Percentiles rank a stretch among this genome's conserved stretches.
Evolutionary conservation across 2,888 invertebrate species (phyloP).

Genomic region (Heliconius hortense): DNA sequence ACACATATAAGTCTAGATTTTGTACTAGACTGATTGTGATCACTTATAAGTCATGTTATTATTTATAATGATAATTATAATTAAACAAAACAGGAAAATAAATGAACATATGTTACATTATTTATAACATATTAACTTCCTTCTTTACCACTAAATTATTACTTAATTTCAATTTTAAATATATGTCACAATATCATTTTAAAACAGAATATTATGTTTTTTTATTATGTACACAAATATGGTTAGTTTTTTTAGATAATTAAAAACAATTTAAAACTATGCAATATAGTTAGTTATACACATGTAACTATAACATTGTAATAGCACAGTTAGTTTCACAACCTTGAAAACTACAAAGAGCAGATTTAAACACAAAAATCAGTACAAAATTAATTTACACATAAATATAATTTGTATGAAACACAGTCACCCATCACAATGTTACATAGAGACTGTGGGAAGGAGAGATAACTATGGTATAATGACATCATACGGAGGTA

Average conservation of each 20-base stretch:
- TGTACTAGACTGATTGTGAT: background rate
- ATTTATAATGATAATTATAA: conserved; percentile 10
- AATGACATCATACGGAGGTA: conserved; percentile 62
- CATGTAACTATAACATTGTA: background rate
- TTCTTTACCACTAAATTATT: background rate
- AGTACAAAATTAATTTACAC: conserved; percentile 6
- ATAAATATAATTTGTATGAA: conserved; percentile 3
- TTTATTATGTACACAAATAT: no score
- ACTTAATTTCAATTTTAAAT: background rate
- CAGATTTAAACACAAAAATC: conserved; percentile 10
- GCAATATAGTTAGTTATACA: background rate
- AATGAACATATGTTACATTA: background rate
- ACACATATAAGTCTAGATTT: background rate
- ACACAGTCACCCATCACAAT: conserved; percentile 28
- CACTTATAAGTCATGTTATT: background rate
- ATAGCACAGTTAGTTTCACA: background rate
- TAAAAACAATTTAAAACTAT: background rate
- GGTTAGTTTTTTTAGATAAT: background rate
- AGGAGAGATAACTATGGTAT: conserved; percentile 52
- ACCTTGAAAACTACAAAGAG: conserved; percentile 13
- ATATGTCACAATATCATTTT: background rate
- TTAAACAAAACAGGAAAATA: conserved; percentile 27
- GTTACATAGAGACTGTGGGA: conserved; percentile 46
- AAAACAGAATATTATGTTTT: background rate
- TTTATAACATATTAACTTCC: background rate